phyloP scores from a whole-genome alignment of 2,113 vertebrate genomes.

The Chitala chitala region DNA sequence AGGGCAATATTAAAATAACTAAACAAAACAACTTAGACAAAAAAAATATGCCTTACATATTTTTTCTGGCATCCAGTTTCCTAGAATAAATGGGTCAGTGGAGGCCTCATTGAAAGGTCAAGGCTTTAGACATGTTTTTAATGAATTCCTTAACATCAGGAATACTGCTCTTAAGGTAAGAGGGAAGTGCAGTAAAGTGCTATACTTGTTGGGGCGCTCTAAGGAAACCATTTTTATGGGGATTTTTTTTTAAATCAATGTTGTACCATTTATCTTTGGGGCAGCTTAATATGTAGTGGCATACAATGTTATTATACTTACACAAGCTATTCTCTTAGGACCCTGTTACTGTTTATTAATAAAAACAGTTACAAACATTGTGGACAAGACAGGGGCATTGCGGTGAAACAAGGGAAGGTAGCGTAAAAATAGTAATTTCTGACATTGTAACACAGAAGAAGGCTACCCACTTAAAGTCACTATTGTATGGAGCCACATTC shows the following conservation, averaged over 20 bases:
- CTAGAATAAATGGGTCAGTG: slow-evolving; percentile 24
- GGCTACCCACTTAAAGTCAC: no score
- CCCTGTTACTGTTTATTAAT: not conserved
- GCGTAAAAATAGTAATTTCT: no score
- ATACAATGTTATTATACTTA: not conserved
- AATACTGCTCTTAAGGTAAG: not conserved
- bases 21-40: slow-evolving; percentile 19
- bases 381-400: not conserved
- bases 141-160: slow-evolving; percentile 10
- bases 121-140: slow-evolving; percentile 11
- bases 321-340: not conserved
- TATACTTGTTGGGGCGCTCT: no score
- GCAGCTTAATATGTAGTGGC: not conserved
- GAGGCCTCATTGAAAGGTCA: slow-evolving; percentile 18
- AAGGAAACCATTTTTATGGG: no score
- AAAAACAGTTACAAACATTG: no score
- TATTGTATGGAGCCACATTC: no score
- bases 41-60: slow-evolving; percentile 26
- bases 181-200: not conserved
- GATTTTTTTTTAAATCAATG: no score
- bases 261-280: not conserved
- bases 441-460: no score
- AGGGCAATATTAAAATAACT: slow-evolving; percentile 31
- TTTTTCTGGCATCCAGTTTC: slow-evolving; percentile 34
- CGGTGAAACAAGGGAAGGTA: no score